These are phyloP conservation scores for Pluvialis apricaria DNA, from an alignment of 2,113 vertebrate species.

Conservation along the genomic window DNA sequence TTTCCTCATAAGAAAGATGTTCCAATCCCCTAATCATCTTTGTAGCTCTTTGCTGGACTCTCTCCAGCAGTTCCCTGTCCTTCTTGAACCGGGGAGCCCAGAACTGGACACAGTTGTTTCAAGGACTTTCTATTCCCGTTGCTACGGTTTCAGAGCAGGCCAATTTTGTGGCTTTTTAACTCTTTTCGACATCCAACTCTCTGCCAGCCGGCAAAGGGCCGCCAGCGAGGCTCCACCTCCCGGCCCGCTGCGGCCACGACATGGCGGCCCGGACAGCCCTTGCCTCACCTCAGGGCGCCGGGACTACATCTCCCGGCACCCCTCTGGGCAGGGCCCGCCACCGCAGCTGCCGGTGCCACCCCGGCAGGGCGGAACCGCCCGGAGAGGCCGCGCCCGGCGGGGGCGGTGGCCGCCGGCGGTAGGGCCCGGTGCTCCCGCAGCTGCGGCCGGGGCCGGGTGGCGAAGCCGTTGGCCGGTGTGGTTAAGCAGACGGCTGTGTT, in stretches of 20 bases:
- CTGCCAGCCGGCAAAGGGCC: no score
- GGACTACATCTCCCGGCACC: neutral
- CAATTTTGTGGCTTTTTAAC: neutral
- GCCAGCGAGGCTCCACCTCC: neutral
- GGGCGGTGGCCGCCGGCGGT: neutral
- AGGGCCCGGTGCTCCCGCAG: no score
- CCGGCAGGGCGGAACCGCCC: no score
- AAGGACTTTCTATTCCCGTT: neutral
- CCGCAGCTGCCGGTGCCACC: neutral
- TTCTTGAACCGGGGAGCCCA: no score
- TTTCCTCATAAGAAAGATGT: no score
- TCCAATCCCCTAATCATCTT: no score
- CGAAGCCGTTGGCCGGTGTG: accelerated
- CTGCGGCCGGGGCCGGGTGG: no score
- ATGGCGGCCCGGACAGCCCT: neutral
- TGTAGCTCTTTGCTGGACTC: no score
- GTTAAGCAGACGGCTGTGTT: no score
- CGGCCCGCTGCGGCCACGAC: accelerated
- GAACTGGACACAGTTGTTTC: no score
- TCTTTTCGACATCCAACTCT: neutral
- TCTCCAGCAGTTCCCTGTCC: no score
- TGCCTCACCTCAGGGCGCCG: no score
- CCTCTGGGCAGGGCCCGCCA: neutral
- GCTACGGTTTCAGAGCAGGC: neutral
- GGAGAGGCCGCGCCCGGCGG: accelerated